Percentiles rank a stretch among this genome's conserved stretches.
phyloP scores from a whole-genome alignment of 2,888 invertebrate species.

The Drosophila borealis region DNA sequence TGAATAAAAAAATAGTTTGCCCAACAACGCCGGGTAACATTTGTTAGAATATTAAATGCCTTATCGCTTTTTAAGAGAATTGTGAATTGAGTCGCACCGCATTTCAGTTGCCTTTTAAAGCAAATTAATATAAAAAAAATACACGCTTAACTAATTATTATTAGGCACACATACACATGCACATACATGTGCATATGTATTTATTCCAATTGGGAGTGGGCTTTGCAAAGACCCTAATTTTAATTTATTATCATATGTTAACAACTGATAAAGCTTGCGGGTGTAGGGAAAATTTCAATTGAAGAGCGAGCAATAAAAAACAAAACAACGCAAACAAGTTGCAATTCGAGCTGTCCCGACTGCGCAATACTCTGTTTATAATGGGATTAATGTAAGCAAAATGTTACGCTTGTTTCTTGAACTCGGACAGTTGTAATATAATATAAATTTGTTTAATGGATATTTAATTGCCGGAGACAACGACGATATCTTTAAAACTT shows the following conservation, averaged over 20 bases:
- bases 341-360: background rate
- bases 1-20: background rate
- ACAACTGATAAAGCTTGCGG: conserved; percentile 46
- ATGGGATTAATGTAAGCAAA: background rate
- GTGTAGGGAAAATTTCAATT: conserved; percentile 11
- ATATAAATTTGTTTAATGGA: too few relatives aligned
- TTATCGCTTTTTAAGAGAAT: conserved; percentile 14
- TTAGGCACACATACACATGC: conserved; percentile 1
- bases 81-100: background rate
- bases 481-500: too few relatives aligned
- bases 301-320: conserved; percentile 2
- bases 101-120: conserved; percentile 12
- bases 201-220: conserved; percentile 20
- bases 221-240: conserved; percentile 24
- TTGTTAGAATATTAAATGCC: background rate
- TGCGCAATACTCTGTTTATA: background rate
- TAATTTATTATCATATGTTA: conserved; percentile 55
- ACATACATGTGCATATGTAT: background rate
- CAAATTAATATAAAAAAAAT: conserved; percentile 20
- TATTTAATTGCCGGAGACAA: too few relatives aligned
- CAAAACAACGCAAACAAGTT: background rate
- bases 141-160: conserved; percentile 22
- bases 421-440: too few relatives aligned
- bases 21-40: conserved; percentile 1
- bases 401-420: too few relatives aligned